Evolutionary conservation across 2,888 invertebrate genomes (phyloP).

Genomic region (Adelognathus sp.): DNA sequence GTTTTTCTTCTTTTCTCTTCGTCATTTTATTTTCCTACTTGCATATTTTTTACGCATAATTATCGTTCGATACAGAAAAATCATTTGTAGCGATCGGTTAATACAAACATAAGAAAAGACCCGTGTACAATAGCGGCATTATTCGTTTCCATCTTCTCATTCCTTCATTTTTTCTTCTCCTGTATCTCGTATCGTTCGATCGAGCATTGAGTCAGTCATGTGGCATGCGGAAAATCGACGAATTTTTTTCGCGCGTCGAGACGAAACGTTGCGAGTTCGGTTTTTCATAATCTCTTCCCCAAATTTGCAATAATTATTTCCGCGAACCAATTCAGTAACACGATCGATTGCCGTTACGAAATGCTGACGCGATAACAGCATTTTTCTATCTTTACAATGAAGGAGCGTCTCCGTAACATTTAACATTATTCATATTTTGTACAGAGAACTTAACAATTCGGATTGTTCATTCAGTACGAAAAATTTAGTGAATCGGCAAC

Average conservation of each 20-base stretch:
- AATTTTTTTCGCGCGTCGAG: slow-evolving; percentile 48
- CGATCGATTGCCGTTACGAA: no score
- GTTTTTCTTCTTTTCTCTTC: no score
- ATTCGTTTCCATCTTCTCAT: no score
- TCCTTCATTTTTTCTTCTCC: slow-evolving; percentile 17
- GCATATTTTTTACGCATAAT: slow-evolving; percentile 22
- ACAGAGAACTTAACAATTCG: slow-evolving; percentile 43
- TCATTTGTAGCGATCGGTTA: slow-evolving; percentile 55
- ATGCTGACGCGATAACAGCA: slow-evolving; percentile 40
- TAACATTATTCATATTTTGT: slow-evolving; percentile 38
- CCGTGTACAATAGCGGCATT: slow-evolving; percentile 64
- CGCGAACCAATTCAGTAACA: no score
- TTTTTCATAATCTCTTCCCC: slow-evolving; percentile 40
- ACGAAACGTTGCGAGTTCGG: slow-evolving; percentile 58
- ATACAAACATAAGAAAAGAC: slow-evolving; percentile 65
- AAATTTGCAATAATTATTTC: slow-evolving; percentile 18
- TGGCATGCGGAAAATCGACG: slow-evolving; percentile 46
- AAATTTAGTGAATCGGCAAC: slow-evolving; percentile 38
- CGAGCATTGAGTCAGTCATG: not conserved
- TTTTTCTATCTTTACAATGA: slow-evolving; percentile 6
- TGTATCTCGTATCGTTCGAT: slow-evolving; percentile 14
- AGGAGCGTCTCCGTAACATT: not conserved
- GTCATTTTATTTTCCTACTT: slow-evolving; percentile 21
- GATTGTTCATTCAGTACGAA: slow-evolving; percentile 23
- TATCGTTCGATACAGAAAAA: slow-evolving; percentile 55